Base-by-base conservation (phyloP, 2,797 vertebrate species). In the Craterocephalus amniculus region DNA sequence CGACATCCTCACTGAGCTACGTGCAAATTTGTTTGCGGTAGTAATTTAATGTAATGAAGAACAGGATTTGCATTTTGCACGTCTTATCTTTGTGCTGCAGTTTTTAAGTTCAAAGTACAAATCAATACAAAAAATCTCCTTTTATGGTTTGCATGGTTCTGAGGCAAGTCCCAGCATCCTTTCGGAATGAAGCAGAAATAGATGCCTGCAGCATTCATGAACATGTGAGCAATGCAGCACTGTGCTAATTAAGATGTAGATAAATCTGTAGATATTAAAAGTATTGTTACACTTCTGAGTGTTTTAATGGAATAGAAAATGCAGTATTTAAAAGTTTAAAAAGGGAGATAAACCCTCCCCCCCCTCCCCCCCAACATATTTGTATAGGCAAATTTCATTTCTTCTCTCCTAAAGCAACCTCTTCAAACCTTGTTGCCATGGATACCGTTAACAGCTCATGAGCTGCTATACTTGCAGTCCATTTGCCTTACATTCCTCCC, bases 351-450 rank as follows among this genome's bases (percentile, higher is more conserved):
- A n/a, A n/a, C n/a, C n/a, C n/a, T n/a, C n/a, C n/a, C n/a, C n/a
- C n/a, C n/a, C n/a, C 2, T 3, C 14, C 14, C 10, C 14, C 13
- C 14, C 14, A 7, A 52, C 24, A 54, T 55, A 18, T 55, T 55
- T 2, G 5, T 18, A 61, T 13, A 49, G 12, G 56, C 22, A 49
- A 48, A 38, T 31, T 74, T 45, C 20, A 58, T 52, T 70, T 45
- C 52, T 26, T 12, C 9, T 60, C 67, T 14, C 32, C 52, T 26
- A 29, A 66, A 26, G 58, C 52, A 4, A 49, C 48, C 22, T 26
- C 22, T 35, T 38, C 65, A 9, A 22, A 8, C 35, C 62, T 59
- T 59, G 84, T 87, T 88, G 62, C 74, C 78, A 88, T 83, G 66
- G 83, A 76, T 83, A 89, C 85, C 0, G n/a, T 52, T 36, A 31